Base-by-base conservation (phyloP, 2,888 invertebrate genomes). In the Phalangium opilio region DNA sequence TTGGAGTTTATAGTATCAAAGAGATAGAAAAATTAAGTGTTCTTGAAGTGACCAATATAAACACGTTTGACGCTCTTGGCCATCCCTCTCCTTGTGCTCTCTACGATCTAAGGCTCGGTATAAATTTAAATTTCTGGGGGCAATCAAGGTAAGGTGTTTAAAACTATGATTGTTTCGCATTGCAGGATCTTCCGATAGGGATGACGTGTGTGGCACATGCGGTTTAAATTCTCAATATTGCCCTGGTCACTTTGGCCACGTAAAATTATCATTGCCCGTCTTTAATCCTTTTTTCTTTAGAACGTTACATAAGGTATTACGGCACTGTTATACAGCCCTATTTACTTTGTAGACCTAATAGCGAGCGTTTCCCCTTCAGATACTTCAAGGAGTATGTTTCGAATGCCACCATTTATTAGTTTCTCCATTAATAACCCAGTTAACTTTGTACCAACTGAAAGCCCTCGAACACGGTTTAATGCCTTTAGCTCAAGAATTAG, bases 221-320 rank as follows among this genome's bases (percentile, higher is more conserved):
- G 73, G 75, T 10, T 74, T 76, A 55, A 73, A 72, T 15, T 63
- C 75, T 40, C 62, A 73, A 7, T 70, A 74, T 52, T 95, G 95
- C 62, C 77, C 82, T 0, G 98, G 98, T 0, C 98, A 98, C 67
- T 80, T 89, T 66, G 96, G 96, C 0, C 87, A 93, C 63, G 90
- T 98, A 53, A 82, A 83, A 55, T 70, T 98, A 1, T 85, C 87
- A 0, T 68, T 93, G 11, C 78, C 87, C 0, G 83, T 89, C 0
- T 79, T 85, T 48, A 95, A 96, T 71, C 95, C 96, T 0, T 62
- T 96, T 41, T 87, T 89, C 61, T 79, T 83, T 53, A 79, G 78
- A 60, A 73, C 76, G 27, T 70, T 93, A 15, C 79, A 59, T 70
- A 75, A 62, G 67, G 77, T 76, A 61, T 61, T 27, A 57, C n/a